Percentiles rank a stretch among this genome's conserved stretches.
phyloP scores from a whole-genome alignment of 2,888 invertebrate species.

The Plagodis pulveraria region DNA sequence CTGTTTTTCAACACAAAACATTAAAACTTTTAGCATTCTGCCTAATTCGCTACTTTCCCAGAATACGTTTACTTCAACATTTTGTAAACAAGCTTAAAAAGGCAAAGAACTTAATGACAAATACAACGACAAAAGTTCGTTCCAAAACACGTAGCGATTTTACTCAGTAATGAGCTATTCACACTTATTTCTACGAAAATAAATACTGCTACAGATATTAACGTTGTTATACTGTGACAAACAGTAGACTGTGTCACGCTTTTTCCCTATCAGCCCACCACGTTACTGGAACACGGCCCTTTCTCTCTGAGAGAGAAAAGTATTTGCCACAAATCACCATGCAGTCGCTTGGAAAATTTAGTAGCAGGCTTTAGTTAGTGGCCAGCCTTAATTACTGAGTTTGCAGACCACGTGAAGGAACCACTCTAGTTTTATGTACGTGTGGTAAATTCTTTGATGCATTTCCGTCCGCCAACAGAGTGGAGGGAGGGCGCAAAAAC shows the following conservation, averaged over 20 bases:
- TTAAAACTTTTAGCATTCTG: constrained; percentile 5
- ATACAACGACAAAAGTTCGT: constrained; percentile 4
- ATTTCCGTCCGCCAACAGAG: too few species aligned
- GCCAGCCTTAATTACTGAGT: too few species aligned
- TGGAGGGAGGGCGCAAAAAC: too few species aligned
- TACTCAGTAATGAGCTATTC: constrained; percentile 1
- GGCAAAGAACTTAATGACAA: neutral
- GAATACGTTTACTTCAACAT: constrained; percentile 3
- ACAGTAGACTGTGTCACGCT: neutral
- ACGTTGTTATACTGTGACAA: neutral
- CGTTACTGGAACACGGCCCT: too few species aligned
- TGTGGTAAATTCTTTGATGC: too few species aligned
- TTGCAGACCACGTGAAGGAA: too few species aligned
- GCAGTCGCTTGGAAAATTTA: too few species aligned
- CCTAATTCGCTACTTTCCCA: neutral
- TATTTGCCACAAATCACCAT: too few species aligned
- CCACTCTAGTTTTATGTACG: too few species aligned
- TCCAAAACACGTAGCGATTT: neutral
- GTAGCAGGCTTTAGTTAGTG: too few species aligned
- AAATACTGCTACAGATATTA: constrained; percentile 1
- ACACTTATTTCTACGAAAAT: constrained; percentile 2
- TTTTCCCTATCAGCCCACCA: too few species aligned
- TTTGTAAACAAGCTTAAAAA: constrained; percentile 7
- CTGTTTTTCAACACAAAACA: neutral
- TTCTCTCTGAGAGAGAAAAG: too few species aligned